Conservation (phyloP, 2,113 vertebrate species). For the Campylomormyrus numenius region DNA sequence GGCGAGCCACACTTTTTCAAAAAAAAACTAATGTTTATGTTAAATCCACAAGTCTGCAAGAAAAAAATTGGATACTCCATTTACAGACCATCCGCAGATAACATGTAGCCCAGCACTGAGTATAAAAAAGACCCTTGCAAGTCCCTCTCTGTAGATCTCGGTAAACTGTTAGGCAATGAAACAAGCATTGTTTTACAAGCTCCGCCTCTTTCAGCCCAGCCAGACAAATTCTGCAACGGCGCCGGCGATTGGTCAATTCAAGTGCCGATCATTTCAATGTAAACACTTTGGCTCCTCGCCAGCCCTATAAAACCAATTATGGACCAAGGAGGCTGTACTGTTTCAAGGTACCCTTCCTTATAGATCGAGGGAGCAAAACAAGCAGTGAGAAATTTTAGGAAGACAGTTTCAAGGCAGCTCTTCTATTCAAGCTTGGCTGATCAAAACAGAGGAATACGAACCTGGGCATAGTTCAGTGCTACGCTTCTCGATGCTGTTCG, state of each 20-base stretch:
- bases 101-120: constrained; percentile 57
- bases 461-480: constrained; percentile 40
- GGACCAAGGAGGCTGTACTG: constrained; percentile 43
- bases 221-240: constrained; percentile 17
- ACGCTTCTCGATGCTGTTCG: constrained; percentile 16
- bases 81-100: constrained; percentile 69
- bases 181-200: constrained; percentile 78
- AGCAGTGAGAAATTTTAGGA: constrained; percentile 54
- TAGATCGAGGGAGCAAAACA: constrained; percentile 54
- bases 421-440: constrained; percentile 34
- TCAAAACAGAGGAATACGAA: constrained; percentile 55
- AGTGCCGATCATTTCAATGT: constrained; percentile 56
- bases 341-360: constrained; percentile 57
- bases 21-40: constrained; percentile 54
- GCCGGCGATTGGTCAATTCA: constrained; percentile 51
- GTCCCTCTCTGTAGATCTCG: constrained; percentile 58
- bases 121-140: constrained; percentile 60
- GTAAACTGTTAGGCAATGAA: constrained; percentile 74
- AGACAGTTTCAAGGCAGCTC: constrained; percentile 61
- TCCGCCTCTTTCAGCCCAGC: constrained; percentile 56
- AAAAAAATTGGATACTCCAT: constrained; percentile 71
- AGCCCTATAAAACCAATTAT: constrained; percentile 65
- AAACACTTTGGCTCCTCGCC: constrained; percentile 64
- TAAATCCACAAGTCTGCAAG: constrained; percentile 62
- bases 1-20: constrained; percentile 44